phyloP scores from a whole-genome alignment of 2,113 vertebrate genomes.

The Clinocottus analis region DNA sequence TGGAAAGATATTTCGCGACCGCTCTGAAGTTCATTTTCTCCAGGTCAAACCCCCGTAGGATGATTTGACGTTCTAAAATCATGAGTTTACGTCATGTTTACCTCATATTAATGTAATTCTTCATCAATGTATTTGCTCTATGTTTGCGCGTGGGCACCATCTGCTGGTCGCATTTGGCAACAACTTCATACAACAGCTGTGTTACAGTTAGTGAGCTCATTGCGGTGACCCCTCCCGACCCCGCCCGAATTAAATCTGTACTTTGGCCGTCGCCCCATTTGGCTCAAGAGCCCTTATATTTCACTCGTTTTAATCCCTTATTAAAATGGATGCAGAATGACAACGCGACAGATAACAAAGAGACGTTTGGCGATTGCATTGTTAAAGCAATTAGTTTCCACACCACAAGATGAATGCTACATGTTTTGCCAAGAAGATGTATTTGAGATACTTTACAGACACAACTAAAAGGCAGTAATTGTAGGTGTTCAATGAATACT shows the following conservation, averaged over 20 bases:
- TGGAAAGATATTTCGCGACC: background rate
- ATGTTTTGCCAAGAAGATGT: background rate
- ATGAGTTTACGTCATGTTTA: background rate
- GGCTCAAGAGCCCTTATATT: constrained; percentile 24
- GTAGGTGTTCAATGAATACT: background rate
- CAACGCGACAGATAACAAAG: constrained; percentile 9
- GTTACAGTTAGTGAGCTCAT: constrained; percentile 58
- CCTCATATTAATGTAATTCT: background rate
- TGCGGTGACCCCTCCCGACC: constrained; percentile 35
- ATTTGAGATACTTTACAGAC: background rate
- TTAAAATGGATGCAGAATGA: constrained; percentile 34
- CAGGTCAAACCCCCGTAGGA: background rate
- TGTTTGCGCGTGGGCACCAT: constrained; percentile 51
- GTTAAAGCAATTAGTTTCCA: too few species aligned
- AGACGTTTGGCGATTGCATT: too few species aligned
- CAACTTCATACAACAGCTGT: constrained; percentile 61
- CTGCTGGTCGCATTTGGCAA: constrained; percentile 70
- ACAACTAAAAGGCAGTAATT: background rate
- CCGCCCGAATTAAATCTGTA: constrained; percentile 45
- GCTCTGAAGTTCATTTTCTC: background rate
- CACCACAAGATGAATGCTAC: constrained; percentile 1
- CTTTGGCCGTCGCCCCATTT: constrained; percentile 30
- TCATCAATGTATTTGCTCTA: background rate
- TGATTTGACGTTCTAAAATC: constrained; percentile 15
- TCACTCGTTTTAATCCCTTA: constrained; percentile 17